Base-by-base conservation (phyloP, 2,888 invertebrate species). In the Laothoe populi region DNA sequence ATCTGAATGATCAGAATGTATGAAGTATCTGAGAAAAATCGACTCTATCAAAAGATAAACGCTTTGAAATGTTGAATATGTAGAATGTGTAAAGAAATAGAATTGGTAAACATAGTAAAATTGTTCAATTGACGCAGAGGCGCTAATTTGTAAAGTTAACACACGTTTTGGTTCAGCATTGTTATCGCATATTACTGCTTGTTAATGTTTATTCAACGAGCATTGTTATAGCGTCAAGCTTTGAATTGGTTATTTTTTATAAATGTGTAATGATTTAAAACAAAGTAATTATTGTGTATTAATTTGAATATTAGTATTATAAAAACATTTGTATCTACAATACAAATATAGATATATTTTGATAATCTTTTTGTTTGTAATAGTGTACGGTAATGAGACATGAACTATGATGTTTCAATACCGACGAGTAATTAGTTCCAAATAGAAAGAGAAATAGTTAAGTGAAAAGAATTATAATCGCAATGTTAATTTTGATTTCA, bases 141-240 rank as follows among this genome's bases (percentile, higher is more conserved):
- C 11, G 35, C 35, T 53, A 53, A 53, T 53, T 35, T 35, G 35
- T 53, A 35, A 11, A 53, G 53, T 53, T 35, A 53, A 19, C 53
- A 53, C 53, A 31, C 35, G 53, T 11, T 35, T 31, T 53, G 53
- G 35, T 53, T 53, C 19, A 53, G 35, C 53, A 16, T 53, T 19
- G 53, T 53, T 53, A 53, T 35, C 35, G 53, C 31, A 19, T 53
- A 11, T 53, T 53, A 53, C 53, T 35, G 35, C 53, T 53, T 53
- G 31, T 53, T 10, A 53, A 53, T 53, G 53, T 53, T 35, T 53
- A 53, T 53, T 53, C 35, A 53, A 53, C 16, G 19, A 53, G 53
- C 31, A 46, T 24, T 46, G 23, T 46, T 31, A 53, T 31, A 16
- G 21, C 19, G 11, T 16, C 35, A 35, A 19, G 19, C 31, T 53